These are phyloP conservation scores for Echeneis naucrates DNA, from an alignment of 2,797 vertebrate species.

Conservation along the genomic window DNA sequence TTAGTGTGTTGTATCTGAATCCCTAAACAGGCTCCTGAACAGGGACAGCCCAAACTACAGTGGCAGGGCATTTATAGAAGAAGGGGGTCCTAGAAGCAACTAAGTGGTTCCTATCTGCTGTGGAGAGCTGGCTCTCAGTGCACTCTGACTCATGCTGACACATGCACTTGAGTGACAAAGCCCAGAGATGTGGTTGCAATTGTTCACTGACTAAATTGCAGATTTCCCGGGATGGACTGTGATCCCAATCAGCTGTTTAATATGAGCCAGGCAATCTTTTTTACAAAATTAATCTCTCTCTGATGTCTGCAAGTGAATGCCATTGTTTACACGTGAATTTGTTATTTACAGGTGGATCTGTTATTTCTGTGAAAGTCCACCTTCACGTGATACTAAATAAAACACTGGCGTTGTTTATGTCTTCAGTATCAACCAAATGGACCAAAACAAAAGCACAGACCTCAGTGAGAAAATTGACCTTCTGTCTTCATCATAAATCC, in stretches of 20 bases:
- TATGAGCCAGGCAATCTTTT: conserved; percentile 1
- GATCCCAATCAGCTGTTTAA: conserved; percentile 24
- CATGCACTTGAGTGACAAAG: conserved; percentile 60
- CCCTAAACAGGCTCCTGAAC: conserved; percentile 85
- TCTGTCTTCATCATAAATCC: too few species aligned
- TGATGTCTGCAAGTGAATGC: background rate
- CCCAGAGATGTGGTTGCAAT: conserved; percentile 38
- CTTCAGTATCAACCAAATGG: too few species aligned
- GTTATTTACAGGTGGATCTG: too few species aligned
- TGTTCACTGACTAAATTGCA: conserved; percentile 39
- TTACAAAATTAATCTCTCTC: background rate
- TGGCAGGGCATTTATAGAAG: conserved; percentile 65
- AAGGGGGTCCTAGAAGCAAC: conserved; percentile 71
- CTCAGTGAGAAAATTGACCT: too few species aligned
- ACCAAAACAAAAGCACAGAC: too few species aligned
- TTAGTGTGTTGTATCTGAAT: conserved; percentile 87
- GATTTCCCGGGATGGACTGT: conserved; percentile 2
- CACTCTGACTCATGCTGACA: conserved; percentile 71
- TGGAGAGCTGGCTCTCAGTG: conserved; percentile 73
- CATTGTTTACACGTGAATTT: too few species aligned
- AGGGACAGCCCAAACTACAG: conserved; percentile 81
- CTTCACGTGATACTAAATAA: too few species aligned
- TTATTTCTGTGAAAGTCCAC: too few species aligned
- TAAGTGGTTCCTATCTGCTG: conserved; percentile 79
- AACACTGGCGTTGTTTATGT: too few species aligned